These are phyloP conservation scores for Drosophila neonasuta DNA, from an alignment of 2,888 invertebrate species.

Conservation along the genomic window DNA sequence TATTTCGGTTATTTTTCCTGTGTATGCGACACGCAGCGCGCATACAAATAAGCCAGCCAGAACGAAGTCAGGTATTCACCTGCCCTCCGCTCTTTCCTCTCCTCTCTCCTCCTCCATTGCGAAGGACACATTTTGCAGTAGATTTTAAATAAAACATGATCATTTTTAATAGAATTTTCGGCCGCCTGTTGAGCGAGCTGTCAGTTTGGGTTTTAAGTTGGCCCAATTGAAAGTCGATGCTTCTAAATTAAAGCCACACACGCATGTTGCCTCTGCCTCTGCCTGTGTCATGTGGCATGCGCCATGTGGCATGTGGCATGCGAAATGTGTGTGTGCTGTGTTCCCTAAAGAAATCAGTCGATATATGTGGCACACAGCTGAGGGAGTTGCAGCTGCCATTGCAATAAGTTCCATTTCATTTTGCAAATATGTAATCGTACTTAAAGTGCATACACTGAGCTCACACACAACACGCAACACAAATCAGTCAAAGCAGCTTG, in stretches of 20 bases:
- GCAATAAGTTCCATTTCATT: constrained; percentile 71
- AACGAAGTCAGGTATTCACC: not conserved
- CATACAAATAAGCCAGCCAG: constrained; percentile 59
- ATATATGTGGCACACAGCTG: constrained; percentile 51
- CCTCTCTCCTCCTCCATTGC: not conserved
- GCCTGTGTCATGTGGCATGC: constrained; percentile 20
- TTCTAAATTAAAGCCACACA: constrained; percentile 24
- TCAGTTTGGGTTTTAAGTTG: constrained; percentile 36
- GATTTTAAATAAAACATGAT: constrained; percentile 63
- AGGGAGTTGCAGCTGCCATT: constrained; percentile 32
- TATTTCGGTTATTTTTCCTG: constrained; percentile 63
- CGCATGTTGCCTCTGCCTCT: constrained; percentile 1
- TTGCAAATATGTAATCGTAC: constrained; percentile 75
- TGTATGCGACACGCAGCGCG: constrained; percentile 50
- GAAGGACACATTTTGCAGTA: constrained; percentile 24
- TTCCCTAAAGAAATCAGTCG: constrained; percentile 61
- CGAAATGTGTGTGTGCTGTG: not conserved
- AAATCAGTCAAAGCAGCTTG: constrained; percentile 24
- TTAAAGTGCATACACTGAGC: constrained; percentile 57
- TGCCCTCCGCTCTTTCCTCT: constrained; percentile 10
- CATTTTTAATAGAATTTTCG: constrained; percentile 60
- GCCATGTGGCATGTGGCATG: constrained; percentile 45
- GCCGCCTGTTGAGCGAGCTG: constrained; percentile 43
- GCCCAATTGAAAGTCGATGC: constrained; percentile 27
- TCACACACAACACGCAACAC: constrained; percentile 49